These are phyloP conservation scores for Caenorhabditis doughertyi DNA, from an alignment of 2,888 invertebrate genomes.

Conservation along the genomic window DNA sequence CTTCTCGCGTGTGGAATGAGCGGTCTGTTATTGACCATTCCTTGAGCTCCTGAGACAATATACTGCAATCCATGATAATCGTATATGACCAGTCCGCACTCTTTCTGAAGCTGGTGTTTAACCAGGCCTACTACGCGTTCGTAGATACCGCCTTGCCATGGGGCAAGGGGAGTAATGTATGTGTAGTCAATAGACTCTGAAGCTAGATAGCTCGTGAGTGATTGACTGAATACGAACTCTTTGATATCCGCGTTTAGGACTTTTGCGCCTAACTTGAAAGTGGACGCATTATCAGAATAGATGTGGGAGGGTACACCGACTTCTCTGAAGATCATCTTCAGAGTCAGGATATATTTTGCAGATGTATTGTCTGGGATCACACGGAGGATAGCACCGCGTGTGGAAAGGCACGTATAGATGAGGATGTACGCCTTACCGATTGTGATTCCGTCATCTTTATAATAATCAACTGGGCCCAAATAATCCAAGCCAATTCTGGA, in stretches of 20 bases:
- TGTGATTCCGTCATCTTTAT: neutral
- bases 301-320: neutral
- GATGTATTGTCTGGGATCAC: neutral
- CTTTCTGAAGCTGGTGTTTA: conserved; percentile 1
- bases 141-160: conserved; percentile 84
- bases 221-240: neutral
- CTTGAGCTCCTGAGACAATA: neutral
- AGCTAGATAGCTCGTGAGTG: neutral
- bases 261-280: neutral
- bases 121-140: conserved; percentile 83
- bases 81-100: neutral
- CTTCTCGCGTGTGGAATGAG: neutral
- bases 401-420: neutral
- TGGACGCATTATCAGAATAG: conserved; percentile 2
- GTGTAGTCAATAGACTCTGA: neutral
- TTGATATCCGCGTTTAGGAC: neutral
- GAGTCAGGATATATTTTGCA: neutral
- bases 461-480: neutral
- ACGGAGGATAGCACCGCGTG: neutral
- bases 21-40: conserved; percentile 11
- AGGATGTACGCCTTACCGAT: neutral
- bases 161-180: conserved; percentile 83
- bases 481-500: neutral
- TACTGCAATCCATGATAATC: neutral
- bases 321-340: neutral